Evolutionary conservation across 2,888 invertebrate genomes (phyloP).

Genomic region (Drosophila melanocephala): DNA sequence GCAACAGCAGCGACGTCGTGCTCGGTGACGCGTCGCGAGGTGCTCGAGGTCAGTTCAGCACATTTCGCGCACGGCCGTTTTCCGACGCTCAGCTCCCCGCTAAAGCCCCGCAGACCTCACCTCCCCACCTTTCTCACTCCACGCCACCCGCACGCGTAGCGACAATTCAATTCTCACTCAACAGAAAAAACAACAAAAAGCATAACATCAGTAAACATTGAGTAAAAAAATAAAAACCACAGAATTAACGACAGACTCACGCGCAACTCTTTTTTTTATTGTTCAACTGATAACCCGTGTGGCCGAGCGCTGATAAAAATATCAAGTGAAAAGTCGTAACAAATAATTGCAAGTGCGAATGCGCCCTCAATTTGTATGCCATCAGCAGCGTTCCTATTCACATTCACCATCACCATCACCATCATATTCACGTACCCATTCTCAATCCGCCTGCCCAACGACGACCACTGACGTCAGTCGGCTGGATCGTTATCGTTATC

Average conservation of each 20-base stretch:
- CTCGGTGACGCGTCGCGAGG: slow-evolving; percentile 71
- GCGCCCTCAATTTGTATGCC: slow-evolving; percentile 78
- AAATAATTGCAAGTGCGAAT: slow-evolving; percentile 59
- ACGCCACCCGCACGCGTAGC: slow-evolving; percentile 60
- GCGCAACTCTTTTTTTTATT: slow-evolving; percentile 72
- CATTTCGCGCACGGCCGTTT: slow-evolving; percentile 71
- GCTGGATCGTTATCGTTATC: slow-evolving; percentile 67
- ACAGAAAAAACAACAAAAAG: slow-evolving; percentile 31
- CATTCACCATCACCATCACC: slow-evolving; percentile 23
- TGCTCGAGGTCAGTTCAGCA: slow-evolving; percentile 75
- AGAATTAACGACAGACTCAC: slow-evolving; percentile 62
- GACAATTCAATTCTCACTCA: slow-evolving; percentile 34
- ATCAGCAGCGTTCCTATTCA: slow-evolving; percentile 45
- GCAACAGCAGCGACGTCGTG: slow-evolving; percentile 39
- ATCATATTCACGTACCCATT: slow-evolving; percentile 11
- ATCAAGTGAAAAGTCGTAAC: slow-evolving; percentile 45
- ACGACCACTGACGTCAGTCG: slow-evolving; percentile 67
- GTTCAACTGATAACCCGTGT: slow-evolving; percentile 65
- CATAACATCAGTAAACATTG: slow-evolving; percentile 42
- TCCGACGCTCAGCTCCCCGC: slow-evolving; percentile 10
- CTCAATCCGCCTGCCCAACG: slow-evolving; percentile 21
- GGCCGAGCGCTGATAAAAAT: slow-evolving; percentile 48
- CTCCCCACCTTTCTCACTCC: slow-evolving; percentile 2
- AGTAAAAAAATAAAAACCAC: slow-evolving; percentile 17
- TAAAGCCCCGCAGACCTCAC: neutral